Conservation (phyloP, 2,797 vertebrate species). For the Hippocampus kuda region DNA sequence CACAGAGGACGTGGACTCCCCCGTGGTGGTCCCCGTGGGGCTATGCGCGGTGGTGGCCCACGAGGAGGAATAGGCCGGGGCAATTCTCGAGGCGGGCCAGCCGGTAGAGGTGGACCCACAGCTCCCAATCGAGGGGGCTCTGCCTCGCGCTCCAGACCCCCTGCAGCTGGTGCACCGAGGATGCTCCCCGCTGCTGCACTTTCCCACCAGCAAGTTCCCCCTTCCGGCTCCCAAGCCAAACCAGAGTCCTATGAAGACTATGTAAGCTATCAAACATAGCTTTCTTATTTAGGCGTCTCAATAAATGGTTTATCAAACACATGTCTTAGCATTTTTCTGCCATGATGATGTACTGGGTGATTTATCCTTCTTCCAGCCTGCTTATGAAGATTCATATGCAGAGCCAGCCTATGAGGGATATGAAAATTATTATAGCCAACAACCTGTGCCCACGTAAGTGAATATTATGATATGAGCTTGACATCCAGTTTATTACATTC, state of each 20-base stretch:
- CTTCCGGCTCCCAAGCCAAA: slow-evolving; percentile 66
- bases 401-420: slow-evolving; percentile 81
- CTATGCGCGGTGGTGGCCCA: slow-evolving; percentile 78
- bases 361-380: slow-evolving; percentile 23
- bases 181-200: slow-evolving; percentile 70
- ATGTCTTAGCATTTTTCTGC: neutral
- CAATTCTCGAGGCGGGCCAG: slow-evolving; percentile 73
- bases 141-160: slow-evolving; percentile 75
- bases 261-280: slow-evolving; percentile 60
- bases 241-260: slow-evolving; percentile 87
- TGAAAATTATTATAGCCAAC: slow-evolving; percentile 88
- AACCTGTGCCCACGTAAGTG: slow-evolving; percentile 81
- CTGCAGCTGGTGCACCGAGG: slow-evolving; percentile 73
- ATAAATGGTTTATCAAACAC: slow-evolving; percentile 3
- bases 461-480: too few species aligned
- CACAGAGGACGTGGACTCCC: slow-evolving; percentile 82
- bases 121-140: slow-evolving; percentile 74
- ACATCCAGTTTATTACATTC: neutral
- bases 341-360: neutral
- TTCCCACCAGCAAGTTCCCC: slow-evolving; percentile 70
- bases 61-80: slow-evolving; percentile 80
- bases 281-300: neutral
- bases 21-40: slow-evolving; percentile 76
- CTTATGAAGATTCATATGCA: slow-evolving; percentile 60
- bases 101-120: slow-evolving; percentile 76